Conservation (phyloP, 1,140 invertebrate species). For the Cataglyphis hispanica region DNA sequence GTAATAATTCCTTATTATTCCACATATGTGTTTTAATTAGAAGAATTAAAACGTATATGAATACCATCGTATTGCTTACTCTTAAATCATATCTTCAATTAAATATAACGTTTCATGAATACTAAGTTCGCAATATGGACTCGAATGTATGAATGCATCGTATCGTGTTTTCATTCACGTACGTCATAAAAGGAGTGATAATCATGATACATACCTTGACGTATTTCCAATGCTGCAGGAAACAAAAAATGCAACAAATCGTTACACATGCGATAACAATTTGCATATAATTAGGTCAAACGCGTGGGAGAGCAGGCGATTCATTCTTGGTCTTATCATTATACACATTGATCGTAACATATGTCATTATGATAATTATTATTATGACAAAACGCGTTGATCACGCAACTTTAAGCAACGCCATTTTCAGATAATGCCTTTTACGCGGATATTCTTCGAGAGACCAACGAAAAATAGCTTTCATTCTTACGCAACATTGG, state of each 20-base stretch:
- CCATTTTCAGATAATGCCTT: background rate
- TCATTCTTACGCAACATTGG: conserved; percentile 1
- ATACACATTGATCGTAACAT: background rate
- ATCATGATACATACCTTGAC: conserved; percentile 89
- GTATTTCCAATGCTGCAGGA: conserved; percentile 93
- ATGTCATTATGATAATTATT: conserved; percentile 12
- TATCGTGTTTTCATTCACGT: background rate
- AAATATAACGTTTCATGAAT: background rate
- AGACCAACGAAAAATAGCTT: background rate
- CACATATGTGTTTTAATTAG: background rate
- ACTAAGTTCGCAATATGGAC: background rate
- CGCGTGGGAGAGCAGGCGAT: conserved; percentile 2
- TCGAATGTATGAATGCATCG: background rate
- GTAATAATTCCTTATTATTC: background rate
- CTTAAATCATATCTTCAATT: too few species aligned
- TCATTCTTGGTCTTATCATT: conserved; percentile 49
- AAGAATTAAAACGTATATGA: background rate
- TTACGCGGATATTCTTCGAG: background rate
- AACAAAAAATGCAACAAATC: conserved; percentile 48
- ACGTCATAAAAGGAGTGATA: background rate
- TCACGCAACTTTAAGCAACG: background rate
- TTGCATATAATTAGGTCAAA: conserved; percentile 37
- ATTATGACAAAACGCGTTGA: background rate
- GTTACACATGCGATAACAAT: conserved; percentile 24
- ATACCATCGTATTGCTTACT: background rate